These are phyloP conservation scores for Suricata suricatta DNA, from an alignment of 2,113 vertebrate genomes.

Conservation along the genomic window DNA sequence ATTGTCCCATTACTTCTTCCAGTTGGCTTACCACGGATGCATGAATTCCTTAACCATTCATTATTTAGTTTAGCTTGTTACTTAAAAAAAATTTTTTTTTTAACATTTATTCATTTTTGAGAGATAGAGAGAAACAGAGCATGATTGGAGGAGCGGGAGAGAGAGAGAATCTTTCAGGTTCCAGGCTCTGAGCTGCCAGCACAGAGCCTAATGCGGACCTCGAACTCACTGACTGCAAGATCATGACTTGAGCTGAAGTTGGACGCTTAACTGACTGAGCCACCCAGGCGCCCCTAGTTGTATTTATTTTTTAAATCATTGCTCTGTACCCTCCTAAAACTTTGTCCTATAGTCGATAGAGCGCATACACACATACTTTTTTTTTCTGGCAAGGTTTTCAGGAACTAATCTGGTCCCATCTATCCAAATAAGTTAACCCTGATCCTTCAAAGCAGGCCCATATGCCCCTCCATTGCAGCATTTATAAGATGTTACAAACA, in stretches of 20 bases:
- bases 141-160: too few species aligned
- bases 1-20: not conserved
- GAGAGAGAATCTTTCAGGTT: too few species aligned
- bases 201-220: too few species aligned
- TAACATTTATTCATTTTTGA: too few species aligned
- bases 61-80: not conserved
- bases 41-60: not conserved
- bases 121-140: too few species aligned
- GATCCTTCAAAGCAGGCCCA: not conserved
- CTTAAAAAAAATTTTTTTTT: too few species aligned
- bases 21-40: not conserved
- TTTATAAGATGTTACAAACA: not conserved
- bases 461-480: not conserved
- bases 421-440: not conserved
- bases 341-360: not conserved
- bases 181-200: too few species aligned
- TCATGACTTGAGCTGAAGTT: too few species aligned
- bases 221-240: too few species aligned
- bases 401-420: not conserved
- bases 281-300: not conserved
- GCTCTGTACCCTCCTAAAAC: not conserved
- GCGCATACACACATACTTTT: too few species aligned
- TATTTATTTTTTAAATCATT: conserved; percentile 1
- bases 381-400: not conserved
- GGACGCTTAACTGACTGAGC: too few species aligned